Conservation (phyloP, 1,140 invertebrate genomes). For the Nasonia giraulti region DNA sequence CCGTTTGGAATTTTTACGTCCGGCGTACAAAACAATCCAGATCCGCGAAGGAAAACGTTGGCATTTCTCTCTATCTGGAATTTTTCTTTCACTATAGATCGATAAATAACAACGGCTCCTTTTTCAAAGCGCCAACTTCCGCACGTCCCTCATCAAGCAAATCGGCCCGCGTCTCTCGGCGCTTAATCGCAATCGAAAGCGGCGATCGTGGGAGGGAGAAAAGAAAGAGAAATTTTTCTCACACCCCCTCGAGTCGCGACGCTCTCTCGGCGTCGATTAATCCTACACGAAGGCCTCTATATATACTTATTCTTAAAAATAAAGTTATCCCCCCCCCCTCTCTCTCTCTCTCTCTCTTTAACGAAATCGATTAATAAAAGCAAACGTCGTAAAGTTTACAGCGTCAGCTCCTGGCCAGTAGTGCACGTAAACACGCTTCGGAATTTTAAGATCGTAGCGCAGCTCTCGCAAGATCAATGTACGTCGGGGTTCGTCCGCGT, state of each 20-base stretch:
- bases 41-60: conserved; percentile 47
- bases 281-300: neutral
- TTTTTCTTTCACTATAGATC: too few relatives aligned
- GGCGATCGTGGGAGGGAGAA: neutral
- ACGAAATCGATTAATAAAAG: neutral
- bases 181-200: conserved; percentile 35
- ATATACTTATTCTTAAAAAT: neutral
- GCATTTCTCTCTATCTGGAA: neutral
- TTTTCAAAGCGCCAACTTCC: neutral
- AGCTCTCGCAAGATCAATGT: conserved; percentile 14
- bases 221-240: conserved; percentile 5
- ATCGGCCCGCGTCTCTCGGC: neutral
- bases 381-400: conserved; percentile 4
- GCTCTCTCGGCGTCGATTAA: neutral
- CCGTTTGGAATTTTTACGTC: conserved; percentile 66
- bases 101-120: neutral
- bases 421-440: neutral
- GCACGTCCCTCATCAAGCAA: neutral
- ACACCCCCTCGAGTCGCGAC: neutral
- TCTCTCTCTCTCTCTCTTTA: neutral
- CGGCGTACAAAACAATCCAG: neutral
- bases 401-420: neutral
- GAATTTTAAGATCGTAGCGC: neutral
- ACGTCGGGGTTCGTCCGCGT: too few relatives aligned
- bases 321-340: too few relatives aligned